Evolutionary conservation across 2,888 invertebrate species (phyloP).

Genomic region (Leptopilina myrica): DNA sequence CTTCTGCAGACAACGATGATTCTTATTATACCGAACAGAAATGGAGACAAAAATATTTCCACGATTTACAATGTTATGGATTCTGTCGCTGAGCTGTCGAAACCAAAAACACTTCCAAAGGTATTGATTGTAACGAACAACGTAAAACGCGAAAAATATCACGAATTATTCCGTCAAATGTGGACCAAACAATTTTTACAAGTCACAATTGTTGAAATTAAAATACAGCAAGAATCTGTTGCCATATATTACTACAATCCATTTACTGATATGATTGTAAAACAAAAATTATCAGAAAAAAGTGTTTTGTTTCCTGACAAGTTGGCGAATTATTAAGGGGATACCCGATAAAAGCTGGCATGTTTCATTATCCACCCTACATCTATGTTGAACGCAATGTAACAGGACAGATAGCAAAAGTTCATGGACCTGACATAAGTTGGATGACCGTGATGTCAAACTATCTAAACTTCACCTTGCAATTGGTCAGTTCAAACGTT

Average conservation of each 20-base stretch:
- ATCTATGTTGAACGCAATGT: neutral
- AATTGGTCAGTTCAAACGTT: neutral
- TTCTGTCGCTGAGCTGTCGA: no score
- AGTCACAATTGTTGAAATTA: neutral
- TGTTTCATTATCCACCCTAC: neutral
- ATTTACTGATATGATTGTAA: neutral
- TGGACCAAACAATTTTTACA: neutral
- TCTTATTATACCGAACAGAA: no score
- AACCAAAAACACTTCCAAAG: no score
- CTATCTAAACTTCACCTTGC: neutral
- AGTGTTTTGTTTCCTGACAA: neutral
- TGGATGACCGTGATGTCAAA: neutral
- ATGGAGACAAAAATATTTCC: no score
- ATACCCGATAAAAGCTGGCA: neutral
- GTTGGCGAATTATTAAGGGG: neutral
- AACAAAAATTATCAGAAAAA: neutral
- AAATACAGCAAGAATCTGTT: neutral
- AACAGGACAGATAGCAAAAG: neutral
- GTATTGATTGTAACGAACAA: no score
- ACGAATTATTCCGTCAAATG: neutral
- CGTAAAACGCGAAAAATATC: neutral
- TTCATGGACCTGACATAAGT: neutral
- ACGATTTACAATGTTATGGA: no score
- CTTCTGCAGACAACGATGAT: no score
- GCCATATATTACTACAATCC: neutral